Evolutionary conservation across 2,797 vertebrate genomes (phyloP), one percentile per base, ranked within the genome.

Genomic region (Smutsia gigantea): DNA sequence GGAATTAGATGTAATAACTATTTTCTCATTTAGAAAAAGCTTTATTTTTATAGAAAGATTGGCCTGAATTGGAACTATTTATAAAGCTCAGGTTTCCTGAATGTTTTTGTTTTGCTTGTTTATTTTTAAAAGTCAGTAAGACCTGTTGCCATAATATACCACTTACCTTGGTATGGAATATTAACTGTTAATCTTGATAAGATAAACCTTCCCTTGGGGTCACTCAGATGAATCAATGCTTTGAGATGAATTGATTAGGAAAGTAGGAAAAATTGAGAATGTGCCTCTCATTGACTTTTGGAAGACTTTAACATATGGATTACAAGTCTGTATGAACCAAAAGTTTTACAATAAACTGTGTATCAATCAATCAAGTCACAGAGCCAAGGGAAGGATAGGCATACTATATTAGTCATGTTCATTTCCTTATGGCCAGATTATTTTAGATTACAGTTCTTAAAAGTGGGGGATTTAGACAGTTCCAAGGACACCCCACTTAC

Each of bases 221-320:
- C n/a, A 37, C 13, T 51, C 18, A 63, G 15, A 15, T 77, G 18
- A 81, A 61, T 57, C 39, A 19, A 2, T 84, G 68, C 8, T 95
- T 85, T 61, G 34, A 61, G 84, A 87, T 12, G 29, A 10, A 3
- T 82, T 94, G 39, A 77, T 90, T 66, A 92, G 51, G 42, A 89
- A 84, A n/a, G 39, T 37, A 2, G 31, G 49, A 72, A 86, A 86
- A 87, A 51, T 63, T 9, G 1, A 79, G 37, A 53, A 46, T 29
- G 13, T 34, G 4, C 34, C 29, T 93, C 93, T 86, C 21, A 34
- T 49, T 95, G 85, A 77, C 57, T 95, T 95, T 87, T 87, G 55
- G 29, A 92, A 81, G 61, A 66, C 53, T 89, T 93, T 71, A 21
- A 68, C 49, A 46, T 46, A 25, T 0, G 37, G 59, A 42, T 93